Evolutionary conservation across 2,113 vertebrate species (phyloP).

Genomic region (Crypturellus undulatus): DNA sequence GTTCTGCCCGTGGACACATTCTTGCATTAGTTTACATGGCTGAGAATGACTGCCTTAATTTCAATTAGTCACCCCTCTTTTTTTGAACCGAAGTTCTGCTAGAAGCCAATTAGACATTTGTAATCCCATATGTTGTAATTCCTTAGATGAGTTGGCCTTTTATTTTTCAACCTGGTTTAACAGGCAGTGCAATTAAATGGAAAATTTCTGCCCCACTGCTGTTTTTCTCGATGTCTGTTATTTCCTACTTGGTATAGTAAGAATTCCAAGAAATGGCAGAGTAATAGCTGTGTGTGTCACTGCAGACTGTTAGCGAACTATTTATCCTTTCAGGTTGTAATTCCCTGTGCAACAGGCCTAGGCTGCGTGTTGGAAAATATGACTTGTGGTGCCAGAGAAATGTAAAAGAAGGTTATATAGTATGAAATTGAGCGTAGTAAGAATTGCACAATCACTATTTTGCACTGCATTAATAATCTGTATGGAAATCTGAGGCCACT

Average conservation of each 20-base stretch:
- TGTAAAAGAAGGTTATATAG: neutral
- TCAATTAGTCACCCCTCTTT: neutral
- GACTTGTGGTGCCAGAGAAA: neutral
- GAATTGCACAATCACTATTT: neutral
- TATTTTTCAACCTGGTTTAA: neutral
- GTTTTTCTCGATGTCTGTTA: neutral
- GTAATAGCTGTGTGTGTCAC: neutral
- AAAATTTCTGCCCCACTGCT: neutral
- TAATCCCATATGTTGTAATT: neutral
- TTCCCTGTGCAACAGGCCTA: neutral
- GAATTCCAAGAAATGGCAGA: conserved; percentile 4
- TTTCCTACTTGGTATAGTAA: conserved; percentile 2
- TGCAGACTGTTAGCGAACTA: neutral
- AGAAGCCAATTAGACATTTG: neutral
- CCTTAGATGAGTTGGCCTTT: neutral
- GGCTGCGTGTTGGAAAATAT: conserved; percentile 7
- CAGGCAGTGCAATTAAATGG: neutral
- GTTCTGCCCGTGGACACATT: neutral
- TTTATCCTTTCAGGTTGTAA: neutral
- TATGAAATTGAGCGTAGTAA: conserved; percentile 24
- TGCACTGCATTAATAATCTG: neutral
- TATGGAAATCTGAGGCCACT: neutral
- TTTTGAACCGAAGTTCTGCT: neutral
- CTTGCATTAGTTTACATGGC: neutral
- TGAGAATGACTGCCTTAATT: neutral